These are phyloP conservation scores for Eulemur coronatus DNA, from an alignment of 2,797 vertebrate genomes.

Conservation along the genomic window DNA sequence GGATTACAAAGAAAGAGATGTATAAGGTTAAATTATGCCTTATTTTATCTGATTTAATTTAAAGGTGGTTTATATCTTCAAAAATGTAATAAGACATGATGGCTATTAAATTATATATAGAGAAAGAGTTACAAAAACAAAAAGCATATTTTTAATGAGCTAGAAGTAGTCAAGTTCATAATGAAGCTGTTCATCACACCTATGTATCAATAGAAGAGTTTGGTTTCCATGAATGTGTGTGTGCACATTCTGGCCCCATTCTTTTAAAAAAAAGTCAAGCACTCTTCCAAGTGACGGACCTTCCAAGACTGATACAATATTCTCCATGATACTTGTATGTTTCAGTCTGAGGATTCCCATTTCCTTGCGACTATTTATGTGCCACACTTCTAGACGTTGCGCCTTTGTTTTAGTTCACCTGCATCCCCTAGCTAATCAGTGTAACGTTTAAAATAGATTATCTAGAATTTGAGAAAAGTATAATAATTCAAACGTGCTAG, in stretches of 20 bases:
- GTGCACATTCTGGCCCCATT: background rate
- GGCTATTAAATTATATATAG: background rate
- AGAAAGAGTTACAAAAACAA: background rate
- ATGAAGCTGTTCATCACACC: background rate
- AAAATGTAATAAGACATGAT: background rate
- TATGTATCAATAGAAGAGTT: background rate
- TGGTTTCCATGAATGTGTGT: background rate
- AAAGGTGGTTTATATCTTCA: background rate
- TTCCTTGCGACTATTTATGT: background rate
- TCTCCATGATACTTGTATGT: background rate
- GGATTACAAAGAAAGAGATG: background rate
- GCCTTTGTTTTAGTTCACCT: background rate
- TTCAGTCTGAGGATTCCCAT: background rate
- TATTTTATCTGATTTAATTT: conserved; percentile 14
- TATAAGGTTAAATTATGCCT: background rate
- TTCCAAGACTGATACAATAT: background rate
- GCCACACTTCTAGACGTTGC: background rate
- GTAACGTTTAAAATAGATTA: background rate
- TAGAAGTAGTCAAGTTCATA: background rate
- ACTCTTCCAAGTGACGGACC: background rate
- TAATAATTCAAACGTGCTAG: background rate
- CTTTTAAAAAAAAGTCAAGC: background rate
- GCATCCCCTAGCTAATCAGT: background rate
- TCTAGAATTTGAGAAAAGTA: background rate
- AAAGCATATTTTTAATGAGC: background rate